Evolutionary conservation across 2,888 invertebrate species (phyloP).

Genomic region (Ectobius pallidus): DNA sequence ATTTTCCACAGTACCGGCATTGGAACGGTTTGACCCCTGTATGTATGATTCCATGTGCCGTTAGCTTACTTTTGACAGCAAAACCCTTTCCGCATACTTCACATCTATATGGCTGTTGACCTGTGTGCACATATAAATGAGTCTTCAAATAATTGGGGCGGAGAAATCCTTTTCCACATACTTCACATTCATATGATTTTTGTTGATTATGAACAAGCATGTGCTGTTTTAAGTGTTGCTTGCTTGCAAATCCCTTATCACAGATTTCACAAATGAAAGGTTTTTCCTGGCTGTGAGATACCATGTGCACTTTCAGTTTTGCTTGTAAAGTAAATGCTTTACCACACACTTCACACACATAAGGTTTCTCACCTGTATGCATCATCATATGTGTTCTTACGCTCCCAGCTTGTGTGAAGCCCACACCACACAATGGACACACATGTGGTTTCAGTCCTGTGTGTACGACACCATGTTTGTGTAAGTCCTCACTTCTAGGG

Average conservation of each 20-base stretch:
- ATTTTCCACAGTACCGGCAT: neutral
- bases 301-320: neutral
- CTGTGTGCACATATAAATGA: neutral
- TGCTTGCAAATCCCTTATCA: neutral
- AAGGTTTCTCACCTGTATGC: no score
- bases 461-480: neutral
- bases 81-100: neutral
- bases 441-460: neutral
- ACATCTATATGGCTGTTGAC: neutral
- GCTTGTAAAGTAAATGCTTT: neutral
- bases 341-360: neutral
- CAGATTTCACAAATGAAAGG: neutral
- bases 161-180: conserved; percentile 7
- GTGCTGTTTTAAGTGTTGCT: neutral
- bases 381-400: neutral
- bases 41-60: neutral
- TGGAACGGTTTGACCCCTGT: neutral
- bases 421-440: neutral
- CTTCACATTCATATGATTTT: conserved; percentile 1
- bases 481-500: neutral
- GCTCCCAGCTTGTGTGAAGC: neutral
- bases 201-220: conserved; percentile 3
- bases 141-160: neutral
- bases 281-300: neutral
- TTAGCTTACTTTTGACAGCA: neutral